Percentiles rank a stretch among this genome's conserved stretches.
phyloP scores from a whole-genome alignment of 2,113 vertebrate species.

The Hyperoodon ampullatus region DNA sequence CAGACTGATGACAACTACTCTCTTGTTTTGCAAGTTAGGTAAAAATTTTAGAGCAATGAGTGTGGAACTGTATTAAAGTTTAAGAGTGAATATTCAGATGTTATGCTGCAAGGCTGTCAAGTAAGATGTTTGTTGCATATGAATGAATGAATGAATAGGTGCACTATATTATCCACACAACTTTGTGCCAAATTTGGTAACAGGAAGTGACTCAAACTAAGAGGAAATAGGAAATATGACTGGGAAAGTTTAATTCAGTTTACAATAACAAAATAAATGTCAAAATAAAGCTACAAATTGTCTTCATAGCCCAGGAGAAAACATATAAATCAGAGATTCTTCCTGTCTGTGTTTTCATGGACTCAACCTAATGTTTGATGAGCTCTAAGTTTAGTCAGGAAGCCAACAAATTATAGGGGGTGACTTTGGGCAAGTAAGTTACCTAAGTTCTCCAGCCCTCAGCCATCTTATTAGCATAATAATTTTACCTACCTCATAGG shows the following conservation, averaged over 20 bases:
- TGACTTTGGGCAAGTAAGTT: neutral
- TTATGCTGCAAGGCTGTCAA: neutral
- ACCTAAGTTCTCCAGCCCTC: neutral
- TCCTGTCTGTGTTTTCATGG: neutral
- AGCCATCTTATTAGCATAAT: neutral
- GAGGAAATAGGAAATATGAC: neutral
- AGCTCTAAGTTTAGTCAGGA: neutral
- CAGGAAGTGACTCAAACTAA: neutral
- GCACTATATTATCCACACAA: neutral
- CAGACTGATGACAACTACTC: neutral
- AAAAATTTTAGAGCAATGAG: neutral
- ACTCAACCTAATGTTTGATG: neutral
- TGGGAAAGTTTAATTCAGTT: neutral
- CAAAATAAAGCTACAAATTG: neutral
- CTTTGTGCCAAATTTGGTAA: neutral
- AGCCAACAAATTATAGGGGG: neutral
- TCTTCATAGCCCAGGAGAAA: neutral
- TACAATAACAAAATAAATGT: neutral
- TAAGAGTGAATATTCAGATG: neutral
- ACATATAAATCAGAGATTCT: neutral
- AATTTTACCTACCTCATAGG: neutral
- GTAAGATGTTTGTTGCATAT: neutral
- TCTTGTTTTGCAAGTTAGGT: neutral
- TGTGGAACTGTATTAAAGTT: neutral
- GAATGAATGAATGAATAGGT: neutral